These are phyloP conservation scores for Exocentrus adspersus DNA, from an alignment of 2,888 invertebrate genomes.

Conservation along the genomic window DNA sequence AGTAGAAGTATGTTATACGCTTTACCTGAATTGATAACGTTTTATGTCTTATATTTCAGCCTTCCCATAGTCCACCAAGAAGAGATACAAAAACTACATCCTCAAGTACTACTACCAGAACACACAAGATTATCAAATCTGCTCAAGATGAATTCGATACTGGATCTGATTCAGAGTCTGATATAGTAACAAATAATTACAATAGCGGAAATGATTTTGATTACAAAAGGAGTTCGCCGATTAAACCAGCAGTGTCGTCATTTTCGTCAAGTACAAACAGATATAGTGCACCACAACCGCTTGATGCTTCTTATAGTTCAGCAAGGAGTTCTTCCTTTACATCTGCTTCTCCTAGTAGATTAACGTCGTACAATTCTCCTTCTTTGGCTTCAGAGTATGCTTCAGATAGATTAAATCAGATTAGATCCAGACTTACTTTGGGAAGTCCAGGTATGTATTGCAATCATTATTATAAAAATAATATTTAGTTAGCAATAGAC, in stretches of 20 bases:
- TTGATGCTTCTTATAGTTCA: constrained; percentile 57
- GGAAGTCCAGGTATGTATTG: constrained; percentile 58
- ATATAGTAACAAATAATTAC: constrained; percentile 59
- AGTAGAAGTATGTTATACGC: constrained; percentile 55
- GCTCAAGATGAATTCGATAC: constrained; percentile 73
- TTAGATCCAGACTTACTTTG: constrained; percentile 69
- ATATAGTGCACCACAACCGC: constrained; percentile 58
- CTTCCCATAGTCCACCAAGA: constrained; percentile 34
- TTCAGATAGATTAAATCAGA: constrained; percentile 69
- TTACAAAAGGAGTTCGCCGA: constrained; percentile 42
- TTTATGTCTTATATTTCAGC: constrained; percentile 29
- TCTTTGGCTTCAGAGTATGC: constrained; percentile 58
- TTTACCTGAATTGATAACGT: not conserved
- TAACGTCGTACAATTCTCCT: constrained; percentile 53
- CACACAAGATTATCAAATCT: constrained; percentile 64
- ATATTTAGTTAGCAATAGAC: no score
- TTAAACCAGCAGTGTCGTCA: constrained; percentile 64
- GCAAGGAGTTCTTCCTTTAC: constrained; percentile 42
- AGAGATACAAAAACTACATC: constrained; percentile 39
- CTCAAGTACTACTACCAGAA: constrained; percentile 67
- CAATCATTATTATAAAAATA: no score
- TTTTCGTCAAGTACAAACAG: constrained; percentile 60
- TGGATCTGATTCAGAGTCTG: constrained; percentile 77
- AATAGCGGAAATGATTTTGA: constrained; percentile 35
- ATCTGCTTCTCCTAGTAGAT: constrained; percentile 61